phyloP scores from a whole-genome alignment of 1,140 invertebrate species.

The Leptinotarsa undecemlineata region DNA sequence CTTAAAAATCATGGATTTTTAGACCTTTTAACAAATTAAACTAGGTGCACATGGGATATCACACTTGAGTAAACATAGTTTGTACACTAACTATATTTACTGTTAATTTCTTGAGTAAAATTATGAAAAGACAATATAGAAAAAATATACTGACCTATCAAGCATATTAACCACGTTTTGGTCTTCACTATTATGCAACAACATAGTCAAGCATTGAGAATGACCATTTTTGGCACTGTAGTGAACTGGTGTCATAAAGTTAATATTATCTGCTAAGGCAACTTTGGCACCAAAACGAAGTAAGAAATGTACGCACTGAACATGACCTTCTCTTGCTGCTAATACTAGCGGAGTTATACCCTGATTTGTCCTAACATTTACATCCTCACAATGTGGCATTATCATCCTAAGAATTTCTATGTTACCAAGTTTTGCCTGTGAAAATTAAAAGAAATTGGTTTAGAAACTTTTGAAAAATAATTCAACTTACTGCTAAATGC shows the following conservation, averaged over 20 bases:
- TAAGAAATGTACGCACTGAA: slow-evolving; percentile 60
- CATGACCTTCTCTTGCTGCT: slow-evolving; percentile 62
- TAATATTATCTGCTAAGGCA: slow-evolving; percentile 53
- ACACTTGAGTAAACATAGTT: neutral
- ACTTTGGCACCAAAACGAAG: slow-evolving; percentile 59
- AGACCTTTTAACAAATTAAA: no score
- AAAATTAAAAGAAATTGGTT: neutral
- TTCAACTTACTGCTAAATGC: slow-evolving; percentile 62
- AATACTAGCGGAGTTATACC: slow-evolving; percentile 64
- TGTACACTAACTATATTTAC: neutral
- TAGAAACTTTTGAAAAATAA: no score
- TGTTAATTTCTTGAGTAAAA: neutral
- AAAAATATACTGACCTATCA: slow-evolving; percentile 47
- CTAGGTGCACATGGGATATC: neutral
- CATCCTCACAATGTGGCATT: slow-evolving; percentile 39
- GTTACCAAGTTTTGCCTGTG: slow-evolving; percentile 44
- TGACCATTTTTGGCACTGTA: slow-evolving; percentile 67
- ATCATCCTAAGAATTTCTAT: slow-evolving; percentile 39
- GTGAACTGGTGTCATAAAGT: slow-evolving; percentile 64
- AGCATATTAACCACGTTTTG: slow-evolving; percentile 58
- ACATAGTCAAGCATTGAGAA: slow-evolving; percentile 58
- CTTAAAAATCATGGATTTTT: no score
- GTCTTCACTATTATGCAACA: slow-evolving; percentile 62
- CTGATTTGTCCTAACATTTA: slow-evolving; percentile 41
- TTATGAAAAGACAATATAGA: neutral